Conservation (phyloP, 2,797 vertebrate genomes). For the Emydoidea blandingii region DNA sequence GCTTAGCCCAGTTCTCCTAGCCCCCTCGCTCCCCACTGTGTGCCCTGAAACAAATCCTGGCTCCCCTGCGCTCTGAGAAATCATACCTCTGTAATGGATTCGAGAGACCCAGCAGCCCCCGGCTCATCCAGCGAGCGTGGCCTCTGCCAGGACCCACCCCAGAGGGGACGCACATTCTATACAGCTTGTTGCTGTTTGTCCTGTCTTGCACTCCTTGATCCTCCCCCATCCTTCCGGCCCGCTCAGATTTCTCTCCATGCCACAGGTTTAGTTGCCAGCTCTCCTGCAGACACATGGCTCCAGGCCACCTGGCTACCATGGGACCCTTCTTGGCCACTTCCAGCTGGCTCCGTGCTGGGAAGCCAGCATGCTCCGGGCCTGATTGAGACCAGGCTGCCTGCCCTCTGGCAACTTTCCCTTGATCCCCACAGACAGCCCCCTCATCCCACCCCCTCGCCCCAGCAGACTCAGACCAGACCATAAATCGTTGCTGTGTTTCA, state of each 20-base stretch:
- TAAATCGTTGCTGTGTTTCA: background rate
- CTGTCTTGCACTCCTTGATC: background rate
- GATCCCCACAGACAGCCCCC: background rate
- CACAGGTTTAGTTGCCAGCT: background rate
- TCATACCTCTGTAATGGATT: background rate
- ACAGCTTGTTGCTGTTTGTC: background rate
- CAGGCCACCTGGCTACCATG: background rate
- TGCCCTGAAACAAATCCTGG: background rate
- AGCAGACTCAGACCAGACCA: background rate
- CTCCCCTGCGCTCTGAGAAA: background rate
- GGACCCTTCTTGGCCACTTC: background rate
- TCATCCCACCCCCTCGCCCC: background rate
- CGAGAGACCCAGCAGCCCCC: background rate
- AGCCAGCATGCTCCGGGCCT: background rate
- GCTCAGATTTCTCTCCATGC: background rate
- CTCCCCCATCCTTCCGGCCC: rapidly evolving
- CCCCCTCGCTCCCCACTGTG: background rate
- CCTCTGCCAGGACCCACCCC: background rate
- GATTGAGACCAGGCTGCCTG: background rate
- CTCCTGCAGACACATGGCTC: background rate
- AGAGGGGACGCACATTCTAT: background rate
- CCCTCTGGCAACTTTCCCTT: no score
- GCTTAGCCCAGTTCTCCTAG: background rate
- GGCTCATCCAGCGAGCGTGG: background rate
- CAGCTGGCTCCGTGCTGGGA: background rate